Base-by-base conservation (phyloP, 2,113 vertebrate species). In the Erinaceus europaeus region DNA sequence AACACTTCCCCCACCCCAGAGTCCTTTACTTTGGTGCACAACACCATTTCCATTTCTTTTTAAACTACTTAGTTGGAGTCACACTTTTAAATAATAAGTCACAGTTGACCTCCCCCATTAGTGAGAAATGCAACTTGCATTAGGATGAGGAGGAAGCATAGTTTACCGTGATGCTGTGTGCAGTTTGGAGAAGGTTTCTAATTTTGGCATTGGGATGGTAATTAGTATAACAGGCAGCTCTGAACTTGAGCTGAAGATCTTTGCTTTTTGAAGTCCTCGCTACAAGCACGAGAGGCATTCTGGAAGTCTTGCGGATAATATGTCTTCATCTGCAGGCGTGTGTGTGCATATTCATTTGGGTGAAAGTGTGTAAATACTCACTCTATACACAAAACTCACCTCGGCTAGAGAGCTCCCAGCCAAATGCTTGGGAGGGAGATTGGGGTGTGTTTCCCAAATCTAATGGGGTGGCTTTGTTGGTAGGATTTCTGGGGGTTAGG, bases 81-180 rank as follows among this genome's bases (percentile, higher is more conserved):
- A 11, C 62, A 72, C 10, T 83, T 88, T 52, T 86, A 80, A 91
- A 40, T 84, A 83, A 71, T 82, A 88, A 84, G 62, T 74, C n/a
- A n/a, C 84, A 84, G 42, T 53, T 84, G 83, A 52, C 72, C 25
- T 76, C n/a, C 36, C 32, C 46, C 25, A 10, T 73, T 38, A 18
- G 55, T 85, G 38, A 87, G 42, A 85, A 44, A 65, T 75, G 42
- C 59, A 86, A 61, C 78, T 34, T 32, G 55, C 40, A 29, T 86
- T 76, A 34, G n/a, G 25, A 68, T 55, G 75, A 84, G 27, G 72
- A 62, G 71, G 72, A 83, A 83, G 82, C 75, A 25, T 0, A 61
- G n/a, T 86, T 75, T 67, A 64, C 38, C 40, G 72, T 34, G 61
- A 71, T 34, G 13, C 61, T 93, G 44, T 61, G 72, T 94, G 62